Conservation (phyloP, 1,140 invertebrate species). For the Penaeus japonicus region DNA sequence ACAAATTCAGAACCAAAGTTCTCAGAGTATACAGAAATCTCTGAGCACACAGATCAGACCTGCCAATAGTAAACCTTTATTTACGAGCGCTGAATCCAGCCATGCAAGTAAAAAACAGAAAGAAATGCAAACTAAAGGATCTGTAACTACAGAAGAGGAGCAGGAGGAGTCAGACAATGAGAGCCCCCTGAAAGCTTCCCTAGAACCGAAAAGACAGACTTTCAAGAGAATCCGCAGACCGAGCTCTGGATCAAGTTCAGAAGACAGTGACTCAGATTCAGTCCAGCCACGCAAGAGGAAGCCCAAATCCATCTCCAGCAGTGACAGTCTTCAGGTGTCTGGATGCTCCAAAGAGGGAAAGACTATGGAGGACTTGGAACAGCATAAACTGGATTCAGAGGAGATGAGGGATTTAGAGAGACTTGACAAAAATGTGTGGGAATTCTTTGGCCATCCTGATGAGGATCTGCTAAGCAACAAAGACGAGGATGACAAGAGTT, state of each 20-base stretch:
- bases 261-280: conserved; percentile 17
- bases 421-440: conserved; percentile 39
- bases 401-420: conserved; percentile 40
- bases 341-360: not conserved
- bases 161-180: not conserved
- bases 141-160: not conserved
- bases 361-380: not conserved
- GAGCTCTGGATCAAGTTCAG: conserved; percentile 17
- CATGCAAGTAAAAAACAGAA: not conserved
- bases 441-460: conserved; percentile 33
- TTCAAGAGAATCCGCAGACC: conserved; percentile 24
- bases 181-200: not conserved
- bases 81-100: not conserved
- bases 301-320: not conserved
- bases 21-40: conserved; percentile 1
- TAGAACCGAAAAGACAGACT: not conserved
- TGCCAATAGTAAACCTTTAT: not conserved
- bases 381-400: conserved; percentile 36
- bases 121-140: not conserved
- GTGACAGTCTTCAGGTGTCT: not conserved
- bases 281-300: conserved; percentile 16
- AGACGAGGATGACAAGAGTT: not conserved
- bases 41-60: not conserved
- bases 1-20: not conserved
- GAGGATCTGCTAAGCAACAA: not conserved